These are phyloP conservation scores for Trachymyrmex cornetzi DNA, from an alignment of 1,140 invertebrate species.

Conservation along the genomic window DNA sequence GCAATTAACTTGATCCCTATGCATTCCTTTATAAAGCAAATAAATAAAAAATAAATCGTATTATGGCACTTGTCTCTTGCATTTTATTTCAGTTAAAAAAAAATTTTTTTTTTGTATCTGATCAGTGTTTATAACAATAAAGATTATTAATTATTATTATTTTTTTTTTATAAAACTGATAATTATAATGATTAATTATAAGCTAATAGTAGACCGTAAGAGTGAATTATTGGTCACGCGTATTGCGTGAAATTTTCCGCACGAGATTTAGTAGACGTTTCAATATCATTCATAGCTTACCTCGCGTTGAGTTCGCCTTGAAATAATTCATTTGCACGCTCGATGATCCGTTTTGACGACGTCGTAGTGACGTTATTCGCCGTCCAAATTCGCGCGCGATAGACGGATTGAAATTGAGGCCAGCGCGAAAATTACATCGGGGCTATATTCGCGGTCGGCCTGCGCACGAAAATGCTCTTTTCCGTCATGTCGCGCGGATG, in stretches of 20 bases:
- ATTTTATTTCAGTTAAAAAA: too few species aligned
- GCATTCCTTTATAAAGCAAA: not conserved
- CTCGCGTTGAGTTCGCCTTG: not conserved
- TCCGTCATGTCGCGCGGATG: constrained; percentile 25
- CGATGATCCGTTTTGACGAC: constrained; percentile 44
- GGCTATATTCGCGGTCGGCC: constrained; percentile 27
- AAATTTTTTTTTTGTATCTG: too few species aligned
- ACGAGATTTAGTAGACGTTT: constrained; percentile 11
- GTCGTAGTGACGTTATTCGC: constrained; percentile 47
- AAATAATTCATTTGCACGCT: constrained; percentile 32
- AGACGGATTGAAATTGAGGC: constrained; percentile 54
- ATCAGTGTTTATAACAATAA: too few species aligned
- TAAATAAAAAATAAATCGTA: too few species aligned
- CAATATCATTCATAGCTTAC: not conserved
- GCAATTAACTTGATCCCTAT: not conserved
- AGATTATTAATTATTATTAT: too few species aligned
- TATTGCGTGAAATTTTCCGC: not conserved
- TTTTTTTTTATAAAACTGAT: not conserved
- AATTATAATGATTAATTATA: not conserved
- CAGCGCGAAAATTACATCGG: constrained; percentile 47
- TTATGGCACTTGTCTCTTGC: too few species aligned
- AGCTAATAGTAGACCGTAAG: not conserved
- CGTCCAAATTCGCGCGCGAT: constrained; percentile 9
- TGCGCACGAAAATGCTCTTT: constrained; percentile 17
- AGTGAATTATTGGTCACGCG: not conserved